Base-by-base conservation (phyloP, 2,113 vertebrate species). In the Sinocyclocheilus maitianheensis region DNA sequence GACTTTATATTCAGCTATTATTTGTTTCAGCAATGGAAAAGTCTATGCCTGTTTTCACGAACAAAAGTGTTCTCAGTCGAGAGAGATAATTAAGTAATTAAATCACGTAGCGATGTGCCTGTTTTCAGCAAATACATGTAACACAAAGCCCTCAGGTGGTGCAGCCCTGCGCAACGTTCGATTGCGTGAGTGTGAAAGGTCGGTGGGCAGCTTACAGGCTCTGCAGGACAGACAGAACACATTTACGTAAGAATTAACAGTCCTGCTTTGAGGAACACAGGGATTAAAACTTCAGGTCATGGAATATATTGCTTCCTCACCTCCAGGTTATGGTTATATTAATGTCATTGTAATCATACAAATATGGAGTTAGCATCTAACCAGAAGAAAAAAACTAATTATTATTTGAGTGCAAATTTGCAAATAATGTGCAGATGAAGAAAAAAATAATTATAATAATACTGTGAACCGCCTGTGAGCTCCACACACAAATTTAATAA, bases 31-130 rank as follows among this genome's bases (percentile, higher is more conserved):
- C 40, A 85, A 34, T 10, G 26, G 26, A 7, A 67, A n/a, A 46
- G 22, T 26, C 60, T 30, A 67, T 30, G 67, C 72, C 69, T 34
- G 37, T 34, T 65, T 82, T 86, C 55, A 81, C 34, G 60, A 82
- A 86, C 79, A 77, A 82, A 82, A 81, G 58, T 40, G 79, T 63
- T 62, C 80, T 81, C 62, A 77, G 77, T 88, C 76, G 13, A 60
- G 55, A 69, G 85, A 84, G 55, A 46, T 46, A 46, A 46, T 46
- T 46, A 46, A 81, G 69, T 65, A 86, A 86, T 75, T 86, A 75
- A 86, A 89, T 86, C 76, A 81, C 46, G 60, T 37, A 71, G 77
- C 24, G 37, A 34, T 81, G 85, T 67, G 74, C 69, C 58, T 84
- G 43, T 30, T 46, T 75, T 76, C 67, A 83, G 85, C 55, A 84